phyloP scores from a whole-genome alignment of 1,140 invertebrate genomes.

The Plutomurus gul region DNA sequence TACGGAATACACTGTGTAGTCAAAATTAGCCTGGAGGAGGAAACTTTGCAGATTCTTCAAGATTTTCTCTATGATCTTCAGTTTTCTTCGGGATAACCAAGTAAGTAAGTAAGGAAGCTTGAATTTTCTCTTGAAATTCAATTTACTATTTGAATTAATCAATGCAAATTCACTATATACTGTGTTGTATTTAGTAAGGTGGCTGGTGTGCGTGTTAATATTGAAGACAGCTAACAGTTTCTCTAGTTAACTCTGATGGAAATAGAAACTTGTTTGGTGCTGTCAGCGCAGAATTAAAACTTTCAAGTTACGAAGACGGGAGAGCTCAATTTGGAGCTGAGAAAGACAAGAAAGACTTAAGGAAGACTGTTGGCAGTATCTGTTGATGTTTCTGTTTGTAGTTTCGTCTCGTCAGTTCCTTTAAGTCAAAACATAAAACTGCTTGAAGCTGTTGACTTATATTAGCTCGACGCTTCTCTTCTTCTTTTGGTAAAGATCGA shows the following conservation, averaged over 20 bases:
- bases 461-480: not conserved
- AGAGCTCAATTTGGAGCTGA: slow-evolving; percentile 6
- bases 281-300: not conserved
- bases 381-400: not conserved
- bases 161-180: not conserved
- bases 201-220: too few relatives aligned
- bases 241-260: too few relatives aligned
- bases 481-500: not conserved
- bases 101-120: not conserved
- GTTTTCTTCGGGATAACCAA: not conserved
- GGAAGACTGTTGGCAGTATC: not conserved
- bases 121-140: too few relatives aligned
- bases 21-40: not conserved
- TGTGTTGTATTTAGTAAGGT: too few relatives aligned
- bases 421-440: not conserved
- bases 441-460: not conserved
- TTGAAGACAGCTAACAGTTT: too few relatives aligned
- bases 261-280: not conserved
- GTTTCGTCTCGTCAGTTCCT: slow-evolving; percentile 2
- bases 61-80: not conserved
- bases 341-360: not conserved
- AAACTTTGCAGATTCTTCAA: not conserved
- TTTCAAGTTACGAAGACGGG: not conserved
- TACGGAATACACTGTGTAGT: too few relatives aligned
- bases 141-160: too few relatives aligned